Base-by-base conservation (phyloP, 2,888 invertebrate species). In the Phalangium opilio region DNA sequence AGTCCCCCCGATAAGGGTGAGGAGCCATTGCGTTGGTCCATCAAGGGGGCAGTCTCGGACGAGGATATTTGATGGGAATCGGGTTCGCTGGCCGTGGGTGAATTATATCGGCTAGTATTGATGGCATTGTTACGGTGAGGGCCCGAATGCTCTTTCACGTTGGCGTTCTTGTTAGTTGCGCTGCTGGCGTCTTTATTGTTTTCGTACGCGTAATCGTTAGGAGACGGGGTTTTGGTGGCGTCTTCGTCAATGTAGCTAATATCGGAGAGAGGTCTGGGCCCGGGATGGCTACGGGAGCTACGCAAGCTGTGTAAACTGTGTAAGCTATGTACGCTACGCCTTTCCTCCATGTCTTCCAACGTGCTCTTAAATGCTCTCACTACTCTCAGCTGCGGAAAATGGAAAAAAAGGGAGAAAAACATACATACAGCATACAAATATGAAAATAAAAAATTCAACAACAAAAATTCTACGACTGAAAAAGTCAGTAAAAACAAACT, bases 301-400 rank as follows among this genome's bases (percentile, higher is more conserved):
- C 78, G 75, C 67, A 82, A 77, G 74, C 81, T 82, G 75, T 84
- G 84, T 43, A 47, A 47, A 43, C 85, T 86, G 72, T 86, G 86
- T 72, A 87, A 81, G 77, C 90, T 90, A 80, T 93, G 91, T 72
- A 91, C 82, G 71, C 91, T 93, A 71, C 95, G 87, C 65, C 91
- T 83, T 75, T 98, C 96, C 75, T 90, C 95, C 76, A 96, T 76
- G 76, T 96, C 96, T 80, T 98, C 96, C 78, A 98, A 78, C 68
- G 84, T 93, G 67, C 91, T 91, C 77, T 86, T 91, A 86, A 96
- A 98, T 70, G 96, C 96, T 77, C 93, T 87, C 76, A 96, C 93
- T 75, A 98, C 96, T 75, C 96, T 89, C 76, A 96, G 83, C 96
- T 96, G 91, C 77, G 85, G 43, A 49, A 49, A 52, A 50, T 48